Evolutionary conservation across 2,797 vertebrate species (phyloP), one percentile per base, ranked within the genome.

Genomic region (Cossypha caffra): DNA sequence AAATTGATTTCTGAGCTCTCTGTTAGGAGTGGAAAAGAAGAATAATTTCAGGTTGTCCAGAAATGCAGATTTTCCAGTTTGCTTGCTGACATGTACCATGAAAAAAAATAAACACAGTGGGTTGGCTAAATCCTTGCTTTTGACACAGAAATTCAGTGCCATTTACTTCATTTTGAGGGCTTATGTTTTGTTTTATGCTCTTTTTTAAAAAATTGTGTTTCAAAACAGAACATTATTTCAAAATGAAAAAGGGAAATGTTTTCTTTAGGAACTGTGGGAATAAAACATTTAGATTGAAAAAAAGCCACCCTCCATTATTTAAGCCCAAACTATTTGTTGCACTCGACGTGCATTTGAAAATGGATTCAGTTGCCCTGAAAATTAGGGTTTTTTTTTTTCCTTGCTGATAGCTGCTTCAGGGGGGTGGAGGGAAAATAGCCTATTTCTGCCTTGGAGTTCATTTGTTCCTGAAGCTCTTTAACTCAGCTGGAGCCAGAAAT

Each of bases 1-100:
- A 95, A 95, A 96, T 74, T 89, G 95, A 94, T 95, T 92, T 85
- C 67, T 67, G 43, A 74, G 61, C 78, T 89, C 9, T 4, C 71
- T 85, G 71, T 67, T 94, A 67, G 29, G 25, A 55, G 26, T 35
- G 50, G 28, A 37, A 73, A 75, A 63, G 85, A 87, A 69, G n/a
- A 93, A 59, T 91, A 93, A 95, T 91, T 89, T 91, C 75, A 91
- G 68, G 59, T 66, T 92, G 78, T 71, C 91, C 87, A 89, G 81
- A 95, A 92, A 96, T 89, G 89, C 67, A 95, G 78, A 85, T 95
- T 92, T 95, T 93, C 84, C 84, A 61, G 74, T 92, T 96, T 94
- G 31, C 67, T 87, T 92, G 71, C 84, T 91, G 77, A 93, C 71
- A 95, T 10, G 31, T 82, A 55, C 63, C 63, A 67, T 8, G 26